Evolutionary conservation across 2,888 invertebrate species (phyloP).

Genomic region (Andrena minutula): DNA sequence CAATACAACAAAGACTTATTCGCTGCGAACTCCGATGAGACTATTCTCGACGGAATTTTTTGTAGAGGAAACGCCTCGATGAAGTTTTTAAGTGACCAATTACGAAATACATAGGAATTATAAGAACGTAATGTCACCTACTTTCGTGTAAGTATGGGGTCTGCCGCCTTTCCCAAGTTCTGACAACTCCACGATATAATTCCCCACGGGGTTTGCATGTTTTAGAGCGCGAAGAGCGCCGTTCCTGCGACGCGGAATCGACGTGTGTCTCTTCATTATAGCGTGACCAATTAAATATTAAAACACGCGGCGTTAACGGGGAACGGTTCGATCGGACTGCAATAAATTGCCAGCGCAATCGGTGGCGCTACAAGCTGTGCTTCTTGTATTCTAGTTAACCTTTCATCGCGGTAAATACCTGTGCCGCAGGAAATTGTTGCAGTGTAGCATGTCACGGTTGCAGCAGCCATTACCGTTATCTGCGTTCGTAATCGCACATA

Average conservation of each 20-base stretch:
- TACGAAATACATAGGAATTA: not conserved
- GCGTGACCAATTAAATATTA: constrained; percentile 22
- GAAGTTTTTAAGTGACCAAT: constrained; percentile 10
- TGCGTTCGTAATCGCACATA: constrained; percentile 67
- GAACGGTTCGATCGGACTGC: constrained; percentile 25
- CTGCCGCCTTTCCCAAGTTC: not conserved
- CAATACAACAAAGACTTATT: not conserved
- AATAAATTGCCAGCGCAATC: constrained; percentile 55
- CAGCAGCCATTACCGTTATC: constrained; percentile 70
- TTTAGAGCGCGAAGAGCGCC: not conserved
- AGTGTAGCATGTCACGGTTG: constrained; percentile 72
- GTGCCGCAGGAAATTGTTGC: constrained; percentile 70
- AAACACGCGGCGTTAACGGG: constrained; percentile 1
- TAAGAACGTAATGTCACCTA: not conserved
- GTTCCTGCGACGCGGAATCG: not conserved
- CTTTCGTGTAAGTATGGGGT: not conserved
- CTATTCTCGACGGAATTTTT: not conserved
- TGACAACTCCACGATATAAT: not conserved
- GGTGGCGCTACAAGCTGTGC: constrained; percentile 23
- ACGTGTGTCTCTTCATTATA: not conserved
- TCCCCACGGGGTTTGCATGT: constrained; percentile 23
- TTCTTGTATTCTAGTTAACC: constrained; percentile 55
- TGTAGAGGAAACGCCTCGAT: not conserved
- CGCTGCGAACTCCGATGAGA: not conserved
- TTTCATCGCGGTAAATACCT: constrained; percentile 57